Base-by-base conservation (phyloP, 2,888 invertebrate species). In the Candidula unifasciata region DNA sequence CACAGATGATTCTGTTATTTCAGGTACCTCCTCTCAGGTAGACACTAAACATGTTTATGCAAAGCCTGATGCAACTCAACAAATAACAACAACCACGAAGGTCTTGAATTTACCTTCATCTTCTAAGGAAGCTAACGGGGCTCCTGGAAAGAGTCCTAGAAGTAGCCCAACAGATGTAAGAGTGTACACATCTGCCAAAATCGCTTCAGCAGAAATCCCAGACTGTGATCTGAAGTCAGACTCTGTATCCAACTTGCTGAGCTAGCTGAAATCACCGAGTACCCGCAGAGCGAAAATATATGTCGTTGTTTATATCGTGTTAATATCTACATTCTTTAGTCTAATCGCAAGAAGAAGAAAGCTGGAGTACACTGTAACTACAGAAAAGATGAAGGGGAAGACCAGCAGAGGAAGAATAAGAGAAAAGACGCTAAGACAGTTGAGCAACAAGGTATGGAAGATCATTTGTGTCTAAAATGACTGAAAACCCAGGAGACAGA, bases 231-330 rank as follows among this genome's bases (percentile, higher is more conserved):
- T 74, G 8, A 82, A 60, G n/a, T 74, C 82, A 6, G 74, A 82
- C 30, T 82, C 82, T 10, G 71, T 60, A 37, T 60, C 82, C 8
- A 82, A 82, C 27, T 37, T 82, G 57, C 64, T 82, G 37, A 82
- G 73, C 37, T 82, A 82, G 79, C 44, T 60, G 24, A 24, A 24
- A 24, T 24, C 5, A 60, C 21, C 21, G 24, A 60, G 21, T 60
- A 60, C 18, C 3, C 21, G 24, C 5, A 60, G 3, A 60, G 3
- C 44, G 13, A 10, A 0, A 13, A 44, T 6, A 44, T 44, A 44
- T 44, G 44, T 44, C 44, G 6, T 44, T 44, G 13, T 44, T 44
- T 13, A 44, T 44, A 44, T 44, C 13, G 8, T 44, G 44, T 13
- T 44, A n/a, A n/a, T n/a, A n/a, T n/a, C n/a, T n/a, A n/a, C n/a